Conservation (phyloP, 2,113 vertebrate genomes). For the Zosterops lateralis region DNA sequence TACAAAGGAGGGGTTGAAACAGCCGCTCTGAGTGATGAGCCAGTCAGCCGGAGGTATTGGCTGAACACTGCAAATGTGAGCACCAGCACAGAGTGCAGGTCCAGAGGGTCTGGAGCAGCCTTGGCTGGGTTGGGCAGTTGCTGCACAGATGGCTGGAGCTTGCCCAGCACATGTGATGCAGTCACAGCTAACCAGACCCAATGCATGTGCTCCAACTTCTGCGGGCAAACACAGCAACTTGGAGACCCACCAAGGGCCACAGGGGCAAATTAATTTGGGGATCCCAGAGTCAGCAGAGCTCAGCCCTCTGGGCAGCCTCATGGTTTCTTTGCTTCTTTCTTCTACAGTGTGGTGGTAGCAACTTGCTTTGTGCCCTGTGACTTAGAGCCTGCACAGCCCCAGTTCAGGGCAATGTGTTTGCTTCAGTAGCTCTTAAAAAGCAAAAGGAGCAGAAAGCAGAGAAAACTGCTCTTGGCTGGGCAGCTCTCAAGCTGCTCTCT, state of each 20-base stretch:
- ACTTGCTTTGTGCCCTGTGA: background rate
- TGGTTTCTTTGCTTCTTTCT: background rate
- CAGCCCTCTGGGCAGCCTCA: background rate
- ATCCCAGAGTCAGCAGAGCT: background rate
- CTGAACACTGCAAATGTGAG: background rate
- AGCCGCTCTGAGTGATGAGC: background rate
- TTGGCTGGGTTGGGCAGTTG: background rate
- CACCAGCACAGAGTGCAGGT: background rate
- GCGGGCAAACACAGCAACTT: background rate
- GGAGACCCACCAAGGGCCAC: background rate
- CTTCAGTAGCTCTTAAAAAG: background rate
- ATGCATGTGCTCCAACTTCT: fast-evolving
- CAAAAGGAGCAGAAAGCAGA: background rate
- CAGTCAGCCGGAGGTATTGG: background rate
- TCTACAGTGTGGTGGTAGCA: background rate
- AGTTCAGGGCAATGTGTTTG: background rate
- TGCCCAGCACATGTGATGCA: background rate
- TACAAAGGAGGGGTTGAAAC: background rate
- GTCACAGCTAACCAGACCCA: background rate
- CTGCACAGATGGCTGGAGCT: background rate
- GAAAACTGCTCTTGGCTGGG: background rate
- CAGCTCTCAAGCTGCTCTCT: background rate
- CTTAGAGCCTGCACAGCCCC: background rate
- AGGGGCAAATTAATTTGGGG: background rate
- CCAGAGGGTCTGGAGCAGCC: background rate